Conservation (phyloP, 2,113 vertebrate genomes). For the Rhodinocichla rosea region DNA sequence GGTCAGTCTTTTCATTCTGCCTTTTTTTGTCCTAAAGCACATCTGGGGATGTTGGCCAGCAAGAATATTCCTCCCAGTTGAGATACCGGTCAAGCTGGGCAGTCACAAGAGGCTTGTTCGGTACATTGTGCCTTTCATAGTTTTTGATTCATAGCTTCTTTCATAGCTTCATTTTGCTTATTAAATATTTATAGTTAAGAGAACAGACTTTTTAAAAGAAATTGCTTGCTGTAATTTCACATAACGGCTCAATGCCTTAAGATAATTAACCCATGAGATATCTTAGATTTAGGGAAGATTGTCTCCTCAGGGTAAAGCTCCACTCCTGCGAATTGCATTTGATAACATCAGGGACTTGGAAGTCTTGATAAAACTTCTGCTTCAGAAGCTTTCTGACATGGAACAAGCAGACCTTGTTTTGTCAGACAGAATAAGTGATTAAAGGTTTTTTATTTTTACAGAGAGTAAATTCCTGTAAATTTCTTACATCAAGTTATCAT, state of each 20-base stretch:
- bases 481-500: not conserved
- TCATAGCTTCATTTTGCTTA: not conserved
- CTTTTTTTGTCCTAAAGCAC: not conserved
- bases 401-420: not conserved
- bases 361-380: not conserved
- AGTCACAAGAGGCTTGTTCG: not conserved
- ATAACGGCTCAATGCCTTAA: not conserved
- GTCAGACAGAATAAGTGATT: not conserved
- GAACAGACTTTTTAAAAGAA: not conserved
- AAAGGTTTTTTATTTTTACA: not conserved
- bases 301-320: not conserved
- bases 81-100: not conserved
- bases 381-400: not conserved
- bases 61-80: not conserved
- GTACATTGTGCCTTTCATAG: not conserved
- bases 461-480: not conserved
- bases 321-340: not conserved
- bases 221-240: not conserved
- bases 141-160: not conserved
- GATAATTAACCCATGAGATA: slow-evolving; percentile 21
- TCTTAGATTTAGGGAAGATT: not conserved
- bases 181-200: not conserved
- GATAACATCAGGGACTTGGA: not conserved
- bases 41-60: not conserved
- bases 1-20: not conserved